phyloP scores from a whole-genome alignment of 2,797 vertebrate genomes.

The Falco columbarius region DNA sequence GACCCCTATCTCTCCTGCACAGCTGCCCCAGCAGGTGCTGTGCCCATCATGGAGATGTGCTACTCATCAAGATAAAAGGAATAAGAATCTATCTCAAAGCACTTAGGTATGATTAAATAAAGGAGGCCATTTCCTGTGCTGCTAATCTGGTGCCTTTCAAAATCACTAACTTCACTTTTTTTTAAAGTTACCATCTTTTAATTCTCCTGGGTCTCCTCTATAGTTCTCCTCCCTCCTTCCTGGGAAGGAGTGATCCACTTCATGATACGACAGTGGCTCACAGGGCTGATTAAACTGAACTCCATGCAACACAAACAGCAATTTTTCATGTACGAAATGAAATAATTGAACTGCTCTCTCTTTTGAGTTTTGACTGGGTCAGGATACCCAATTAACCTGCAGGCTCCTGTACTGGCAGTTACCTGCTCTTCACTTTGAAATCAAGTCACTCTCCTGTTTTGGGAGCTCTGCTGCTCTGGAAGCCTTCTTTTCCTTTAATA shows the following conservation, averaged over 20 bases:
- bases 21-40: constrained; percentile 50
- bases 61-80: constrained; percentile 67
- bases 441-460: constrained; percentile 66
- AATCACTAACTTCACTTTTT: constrained; percentile 56
- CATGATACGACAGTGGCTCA: constrained; percentile 31
- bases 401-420: constrained; percentile 59
- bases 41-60: constrained; percentile 32
- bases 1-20: constrained; percentile 51
- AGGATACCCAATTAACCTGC: constrained; percentile 74
- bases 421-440: constrained; percentile 74
- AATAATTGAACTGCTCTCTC: constrained; percentile 62
- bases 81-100: constrained; percentile 63
- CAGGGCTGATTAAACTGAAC: constrained; percentile 73
- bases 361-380: constrained; percentile 74
- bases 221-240: constrained; percentile 44
- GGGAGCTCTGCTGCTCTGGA: constrained; percentile 52
- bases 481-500: constrained; percentile 57
- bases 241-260: constrained; percentile 54
- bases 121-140: constrained; percentile 66
- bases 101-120: constrained; percentile 68
- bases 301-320: constrained; percentile 55
- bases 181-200: constrained; percentile 51
- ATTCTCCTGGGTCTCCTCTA: constrained; percentile 42
- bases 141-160: constrained; percentile 66
- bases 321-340: constrained; percentile 63